Evolutionary conservation across 37 sponge, comb jelly and placozoan genomes (phyloP).

Genomic region (Bolinopsis microptera): DNA sequence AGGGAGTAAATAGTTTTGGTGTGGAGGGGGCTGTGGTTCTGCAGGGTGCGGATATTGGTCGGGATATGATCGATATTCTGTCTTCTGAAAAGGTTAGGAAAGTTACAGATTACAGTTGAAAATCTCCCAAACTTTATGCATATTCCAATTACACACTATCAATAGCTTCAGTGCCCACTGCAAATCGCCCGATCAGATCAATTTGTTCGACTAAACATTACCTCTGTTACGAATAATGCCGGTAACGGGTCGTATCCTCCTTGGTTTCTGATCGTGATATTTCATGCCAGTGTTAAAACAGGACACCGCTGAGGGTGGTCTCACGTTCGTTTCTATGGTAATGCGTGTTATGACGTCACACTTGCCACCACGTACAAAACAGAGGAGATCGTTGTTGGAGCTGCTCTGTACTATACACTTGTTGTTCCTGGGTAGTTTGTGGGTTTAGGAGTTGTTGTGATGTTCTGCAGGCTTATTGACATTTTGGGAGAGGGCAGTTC

Average conservation of each 20-base stretch:
- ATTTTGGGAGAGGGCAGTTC: too few species aligned
- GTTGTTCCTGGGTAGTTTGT: constrained; percentile 23
- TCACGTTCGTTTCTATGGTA: constrained; percentile 2
- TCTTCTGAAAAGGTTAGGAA: background rate
- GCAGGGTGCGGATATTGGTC: background rate
- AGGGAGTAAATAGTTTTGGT: background rate
- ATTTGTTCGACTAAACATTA: too few species aligned
- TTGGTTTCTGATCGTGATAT: background rate
- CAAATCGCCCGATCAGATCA: too few species aligned
- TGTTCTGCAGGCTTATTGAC: too few species aligned
- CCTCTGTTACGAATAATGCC: background rate
- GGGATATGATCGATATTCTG: background rate
- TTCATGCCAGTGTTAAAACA: constrained; percentile 10
- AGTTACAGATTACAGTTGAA: too few species aligned
- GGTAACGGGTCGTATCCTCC: background rate
- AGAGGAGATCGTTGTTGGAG: constrained; percentile 7
- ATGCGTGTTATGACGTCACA: constrained; percentile 41
- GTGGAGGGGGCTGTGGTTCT: background rate
- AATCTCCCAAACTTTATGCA: too few species aligned
- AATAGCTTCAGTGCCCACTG: too few species aligned
- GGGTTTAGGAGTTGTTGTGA: too few species aligned
- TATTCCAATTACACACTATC: too few species aligned
- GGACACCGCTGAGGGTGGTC: background rate
- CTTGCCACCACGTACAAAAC: constrained; percentile 22
- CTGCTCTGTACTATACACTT: constrained; percentile 56